A percentile compares a stretch with the other conserved stretches of the same genome.
Evolutionary conservation across 23 tunicate genomes (phyloP).

Genomic region (Oikopleura albicans): DNA sequence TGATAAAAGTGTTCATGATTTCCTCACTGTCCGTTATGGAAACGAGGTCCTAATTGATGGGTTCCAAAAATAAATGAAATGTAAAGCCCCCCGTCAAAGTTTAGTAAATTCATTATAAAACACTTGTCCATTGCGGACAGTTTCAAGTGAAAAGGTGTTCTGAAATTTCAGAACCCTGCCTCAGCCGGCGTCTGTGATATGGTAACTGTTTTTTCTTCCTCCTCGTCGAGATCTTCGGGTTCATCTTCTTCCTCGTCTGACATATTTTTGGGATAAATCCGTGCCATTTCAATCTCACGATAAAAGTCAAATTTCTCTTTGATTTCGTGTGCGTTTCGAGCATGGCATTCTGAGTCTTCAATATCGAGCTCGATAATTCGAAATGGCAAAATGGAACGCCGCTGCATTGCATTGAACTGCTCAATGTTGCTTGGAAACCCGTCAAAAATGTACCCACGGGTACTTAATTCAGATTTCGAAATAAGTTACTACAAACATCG

Average conservation of each 20-base stretch:
- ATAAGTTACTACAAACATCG: too few species aligned
- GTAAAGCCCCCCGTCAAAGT: too few species aligned
- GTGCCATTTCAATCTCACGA: neutral
- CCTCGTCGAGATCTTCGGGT: neutral
- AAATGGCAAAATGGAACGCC: conserved; percentile 43
- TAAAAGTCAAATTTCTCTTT: neutral
- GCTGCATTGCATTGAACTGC: conserved; percentile 30
- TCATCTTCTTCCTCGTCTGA: neutral
- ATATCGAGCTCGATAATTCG: conserved; percentile 37
- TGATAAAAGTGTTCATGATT: neutral
- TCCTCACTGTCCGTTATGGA: neutral
- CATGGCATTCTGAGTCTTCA: conserved; percentile 22
- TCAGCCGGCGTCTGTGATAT: too few species aligned
- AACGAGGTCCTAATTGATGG: neutral
- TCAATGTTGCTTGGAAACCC: conserved; percentile 45
- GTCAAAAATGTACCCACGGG: conserved; percentile 49
- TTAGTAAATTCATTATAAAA: too few species aligned
- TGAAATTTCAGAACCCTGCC: too few species aligned
- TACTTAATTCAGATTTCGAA: too few species aligned
- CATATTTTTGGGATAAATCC: too few species aligned
- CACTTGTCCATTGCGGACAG: too few species aligned
- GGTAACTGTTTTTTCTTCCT: too few species aligned
- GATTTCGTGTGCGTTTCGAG: neutral
- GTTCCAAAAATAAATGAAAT: too few species aligned
- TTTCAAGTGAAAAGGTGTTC: too few species aligned